A percentile compares a stretch with the other conserved stretches of the same genome.
Conservation (phyloP, 2,888 invertebrate species). For the Odontocerum albicorne region DNA sequence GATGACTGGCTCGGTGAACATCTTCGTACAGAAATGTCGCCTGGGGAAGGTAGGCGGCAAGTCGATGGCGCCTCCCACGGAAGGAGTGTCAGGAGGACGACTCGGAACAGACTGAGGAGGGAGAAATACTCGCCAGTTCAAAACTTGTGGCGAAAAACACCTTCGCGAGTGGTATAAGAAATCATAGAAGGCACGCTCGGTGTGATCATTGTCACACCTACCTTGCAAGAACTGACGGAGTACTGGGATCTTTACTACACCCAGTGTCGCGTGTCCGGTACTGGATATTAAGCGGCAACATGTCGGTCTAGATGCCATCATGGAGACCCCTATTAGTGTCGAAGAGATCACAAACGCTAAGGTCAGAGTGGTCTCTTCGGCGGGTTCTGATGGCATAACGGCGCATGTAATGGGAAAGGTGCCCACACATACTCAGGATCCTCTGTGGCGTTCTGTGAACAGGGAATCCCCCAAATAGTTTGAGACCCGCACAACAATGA, state of each 20-base stretch:
- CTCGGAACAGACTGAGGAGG: not conserved
- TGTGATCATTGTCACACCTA: not conserved
- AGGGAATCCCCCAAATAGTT: not conserved
- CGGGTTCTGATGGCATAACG: constrained; percentile 1
- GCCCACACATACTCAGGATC: not conserved
- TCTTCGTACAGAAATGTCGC: not conserved
- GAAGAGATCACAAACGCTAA: not conserved
- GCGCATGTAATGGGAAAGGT: not conserved
- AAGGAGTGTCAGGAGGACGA: not conserved
- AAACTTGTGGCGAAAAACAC: not conserved
- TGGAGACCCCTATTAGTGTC: not conserved
- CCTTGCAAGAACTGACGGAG: not conserved
- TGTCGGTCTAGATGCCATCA: not conserved
- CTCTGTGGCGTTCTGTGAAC: not conserved
- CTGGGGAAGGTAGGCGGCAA: not conserved
- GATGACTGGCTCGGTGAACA: too few species aligned
- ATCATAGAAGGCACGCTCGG: not conserved
- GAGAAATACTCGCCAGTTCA: not conserved
- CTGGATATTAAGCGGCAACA: not conserved
- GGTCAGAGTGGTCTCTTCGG: not conserved
- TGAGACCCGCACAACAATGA: constrained; percentile 3
- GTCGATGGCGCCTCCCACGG: not conserved
- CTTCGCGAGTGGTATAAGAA: not conserved
- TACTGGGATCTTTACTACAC: not conserved
- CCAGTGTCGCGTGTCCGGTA: not conserved